Conservation (phyloP, 2,888 invertebrate species). For the Stictocephala bisonia region DNA sequence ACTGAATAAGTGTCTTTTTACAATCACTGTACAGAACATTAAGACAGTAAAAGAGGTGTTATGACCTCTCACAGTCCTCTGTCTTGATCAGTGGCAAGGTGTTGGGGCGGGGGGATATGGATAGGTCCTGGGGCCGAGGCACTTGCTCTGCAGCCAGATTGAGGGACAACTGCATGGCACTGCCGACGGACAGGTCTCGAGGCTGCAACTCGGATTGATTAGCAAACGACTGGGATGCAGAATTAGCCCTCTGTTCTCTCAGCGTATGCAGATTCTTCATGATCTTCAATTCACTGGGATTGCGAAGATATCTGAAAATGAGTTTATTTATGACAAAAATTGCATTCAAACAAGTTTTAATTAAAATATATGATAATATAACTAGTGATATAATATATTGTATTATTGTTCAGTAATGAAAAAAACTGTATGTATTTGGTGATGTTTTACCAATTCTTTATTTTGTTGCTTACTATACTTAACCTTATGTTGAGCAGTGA, state of each 20-base stretch:
- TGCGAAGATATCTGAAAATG: conserved; percentile 87
- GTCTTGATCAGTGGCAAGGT: conserved; percentile 21
- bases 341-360: too few species aligned
- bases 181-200: not conserved
- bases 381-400: too few species aligned
- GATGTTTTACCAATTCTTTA: too few species aligned
- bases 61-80: conserved; percentile 24
- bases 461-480: too few species aligned
- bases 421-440: too few species aligned
- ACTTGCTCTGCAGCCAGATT: conserved; percentile 1
- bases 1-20: too few species aligned
- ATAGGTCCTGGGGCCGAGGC: conserved; percentile 5
- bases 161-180: conserved; percentile 14
- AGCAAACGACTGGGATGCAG: not conserved
- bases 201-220: not conserved
- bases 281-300: conserved; percentile 93
- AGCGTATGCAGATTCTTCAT: conserved; percentile 92
- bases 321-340: too few species aligned
- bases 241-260: conserved; percentile 72
- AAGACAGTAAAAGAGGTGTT: too few species aligned
- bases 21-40: too few species aligned
- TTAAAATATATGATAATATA: too few species aligned
- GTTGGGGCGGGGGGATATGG: not conserved
- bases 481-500: too few species aligned
- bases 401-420: too few species aligned